Percentiles rank a stretch among this genome's conserved stretches.
phyloP scores from a whole-genome alignment of 1,140 invertebrate genomes.

The Wiebesia pumilae region DNA sequence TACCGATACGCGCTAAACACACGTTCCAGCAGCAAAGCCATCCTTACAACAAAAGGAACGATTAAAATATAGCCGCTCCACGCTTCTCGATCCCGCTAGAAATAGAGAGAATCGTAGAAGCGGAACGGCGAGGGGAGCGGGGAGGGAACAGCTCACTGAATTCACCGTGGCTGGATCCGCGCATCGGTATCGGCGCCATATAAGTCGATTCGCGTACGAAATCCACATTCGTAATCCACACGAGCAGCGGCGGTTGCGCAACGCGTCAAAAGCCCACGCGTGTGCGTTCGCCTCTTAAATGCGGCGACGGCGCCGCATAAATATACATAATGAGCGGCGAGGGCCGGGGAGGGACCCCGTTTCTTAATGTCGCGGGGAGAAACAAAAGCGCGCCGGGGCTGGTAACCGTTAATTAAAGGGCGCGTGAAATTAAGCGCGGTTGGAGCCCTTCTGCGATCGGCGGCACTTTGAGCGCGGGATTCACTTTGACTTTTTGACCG shows the following conservation, averaged over 20 bases:
- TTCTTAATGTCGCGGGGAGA: neutral
- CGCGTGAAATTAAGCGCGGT: constrained; percentile 4
- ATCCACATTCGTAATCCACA: neutral
- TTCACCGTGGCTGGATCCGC: neutral
- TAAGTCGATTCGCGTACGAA: constrained; percentile 38
- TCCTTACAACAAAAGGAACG: neutral
- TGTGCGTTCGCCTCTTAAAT: neutral
- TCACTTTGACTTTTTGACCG: neutral
- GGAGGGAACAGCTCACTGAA: neutral
- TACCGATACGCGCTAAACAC: constrained; percentile 12
- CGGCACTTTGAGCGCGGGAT: no score
- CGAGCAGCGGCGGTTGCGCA: constrained; percentile 21
- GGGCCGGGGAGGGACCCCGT: neutral
- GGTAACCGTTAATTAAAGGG: constrained; percentile 41
- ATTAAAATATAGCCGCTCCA: constrained; percentile 14
- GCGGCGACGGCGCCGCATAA: neutral
- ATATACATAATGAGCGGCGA: neutral
- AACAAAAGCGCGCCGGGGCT: neutral
- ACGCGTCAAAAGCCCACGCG: neutral
- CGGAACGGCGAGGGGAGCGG: neutral
- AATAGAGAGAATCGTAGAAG: constrained; percentile 2
- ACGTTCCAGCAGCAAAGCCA: neutral
- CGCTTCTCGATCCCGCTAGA: constrained; percentile 5
- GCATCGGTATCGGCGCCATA: constrained; percentile 27
- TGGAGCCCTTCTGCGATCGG: neutral